Conservation (phyloP, 2,888 invertebrate genomes). For the Drosophila ezoana region DNA sequence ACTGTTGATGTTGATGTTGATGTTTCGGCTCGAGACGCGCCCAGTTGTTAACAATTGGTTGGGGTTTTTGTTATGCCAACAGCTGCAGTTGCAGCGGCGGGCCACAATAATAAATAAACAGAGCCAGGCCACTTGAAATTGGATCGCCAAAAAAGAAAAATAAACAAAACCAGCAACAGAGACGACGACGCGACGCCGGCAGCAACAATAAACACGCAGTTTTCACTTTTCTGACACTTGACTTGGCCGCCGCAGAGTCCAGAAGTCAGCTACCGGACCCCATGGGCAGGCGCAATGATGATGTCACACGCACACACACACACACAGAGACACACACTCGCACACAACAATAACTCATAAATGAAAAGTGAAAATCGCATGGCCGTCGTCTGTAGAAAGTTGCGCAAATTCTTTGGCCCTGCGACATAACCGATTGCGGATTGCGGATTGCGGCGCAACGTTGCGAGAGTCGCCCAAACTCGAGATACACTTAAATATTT, state of each 20-base stretch:
- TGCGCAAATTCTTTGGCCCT: constrained; percentile 77
- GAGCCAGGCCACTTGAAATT: constrained; percentile 76
- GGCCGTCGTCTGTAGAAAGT: constrained; percentile 66
- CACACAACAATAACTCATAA: constrained; percentile 70
- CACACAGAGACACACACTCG: constrained; percentile 22
- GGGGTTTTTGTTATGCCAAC: constrained; percentile 74
- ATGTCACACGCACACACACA: constrained; percentile 63
- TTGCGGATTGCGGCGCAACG: constrained; percentile 46
- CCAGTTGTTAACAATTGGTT: constrained; percentile 75
- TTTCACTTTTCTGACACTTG: constrained; percentile 80
- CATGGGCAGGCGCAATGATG: constrained; percentile 52
- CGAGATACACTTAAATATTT: constrained; percentile 72
- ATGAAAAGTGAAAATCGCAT: constrained; percentile 78
- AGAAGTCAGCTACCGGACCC: constrained; percentile 61
- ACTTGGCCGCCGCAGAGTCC: constrained; percentile 67
- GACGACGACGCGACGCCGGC: constrained; percentile 24
- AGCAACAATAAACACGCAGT: constrained; percentile 69
- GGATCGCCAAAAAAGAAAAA: constrained; percentile 80
- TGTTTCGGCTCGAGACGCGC: constrained; percentile 54
- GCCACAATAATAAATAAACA: constrained; percentile 77
- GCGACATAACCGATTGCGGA: constrained; percentile 60
- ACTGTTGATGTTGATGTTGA: constrained; percentile 38
- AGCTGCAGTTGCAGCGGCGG: constrained; percentile 68
- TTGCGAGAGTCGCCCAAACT: constrained; percentile 40
- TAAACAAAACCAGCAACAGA: constrained; percentile 56